Evolutionary conservation across 1,140 invertebrate species (phyloP).

Genomic region (Tetraneura akinire): DNA sequence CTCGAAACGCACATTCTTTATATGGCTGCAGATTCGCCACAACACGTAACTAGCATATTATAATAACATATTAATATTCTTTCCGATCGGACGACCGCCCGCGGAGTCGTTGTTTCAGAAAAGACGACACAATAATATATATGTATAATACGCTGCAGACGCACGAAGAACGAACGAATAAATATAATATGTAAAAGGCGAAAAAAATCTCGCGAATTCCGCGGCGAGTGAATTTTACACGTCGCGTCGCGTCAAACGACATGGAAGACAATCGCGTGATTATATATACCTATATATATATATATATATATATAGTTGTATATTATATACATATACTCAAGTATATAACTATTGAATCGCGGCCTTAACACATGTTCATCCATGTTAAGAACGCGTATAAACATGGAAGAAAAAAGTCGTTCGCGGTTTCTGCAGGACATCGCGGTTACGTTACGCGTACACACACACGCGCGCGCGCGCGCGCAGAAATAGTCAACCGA

Average conservation of each 20-base stretch:
- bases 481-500: neutral
- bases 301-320: neutral
- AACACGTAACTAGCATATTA: no score
- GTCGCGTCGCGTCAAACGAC: neutral
- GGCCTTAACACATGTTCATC: constrained; percentile 30
- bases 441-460: neutral
- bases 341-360: neutral
- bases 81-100: no score
- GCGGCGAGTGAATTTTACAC: constrained; percentile 23
- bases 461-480: neutral
- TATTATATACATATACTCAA: neutral
- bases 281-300: neutral
- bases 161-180: no score
- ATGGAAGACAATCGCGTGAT: neutral
- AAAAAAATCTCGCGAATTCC: constrained; percentile 36
- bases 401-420: constrained; percentile 15
- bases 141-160: no score
- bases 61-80: no score
- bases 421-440: neutral
- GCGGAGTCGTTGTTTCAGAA: neutral
- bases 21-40: no score
- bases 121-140: neutral
- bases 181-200: neutral
- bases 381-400: neutral
- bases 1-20: no score